These are phyloP conservation scores for Cassiopea xamachana DNA, from an alignment of 30 jellyfish, hydroid and myxozoan species.

Conservation along the genomic window DNA sequence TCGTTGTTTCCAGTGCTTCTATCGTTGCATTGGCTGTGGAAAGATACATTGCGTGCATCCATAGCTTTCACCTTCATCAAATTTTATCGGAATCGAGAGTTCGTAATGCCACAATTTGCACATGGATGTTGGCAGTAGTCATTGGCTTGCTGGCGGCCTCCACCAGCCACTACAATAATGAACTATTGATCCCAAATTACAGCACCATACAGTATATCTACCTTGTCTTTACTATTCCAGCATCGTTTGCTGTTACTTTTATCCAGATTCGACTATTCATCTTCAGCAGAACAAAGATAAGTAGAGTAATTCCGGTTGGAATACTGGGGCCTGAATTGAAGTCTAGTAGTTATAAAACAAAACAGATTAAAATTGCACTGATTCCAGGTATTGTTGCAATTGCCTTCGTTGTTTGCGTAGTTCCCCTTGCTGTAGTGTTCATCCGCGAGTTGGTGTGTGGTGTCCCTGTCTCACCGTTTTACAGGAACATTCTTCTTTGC, in stretches of 20 bases:
- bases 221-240: neutral
- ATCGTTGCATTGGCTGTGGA: neutral
- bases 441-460: neutral
- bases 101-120: neutral
- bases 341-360: neutral
- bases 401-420: neutral
- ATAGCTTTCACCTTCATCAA: neutral
- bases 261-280: neutral
- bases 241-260: neutral
- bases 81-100: neutral
- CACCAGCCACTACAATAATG: neutral
- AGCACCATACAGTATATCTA: neutral
- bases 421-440: neutral
- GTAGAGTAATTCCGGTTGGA: neutral
- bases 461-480: neutral
- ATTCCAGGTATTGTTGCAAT: neutral
- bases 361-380: neutral
- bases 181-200: neutral
- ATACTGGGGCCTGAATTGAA: neutral
- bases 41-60: constrained; percentile 1
- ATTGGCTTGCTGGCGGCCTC: neutral
- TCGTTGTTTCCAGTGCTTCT: neutral
- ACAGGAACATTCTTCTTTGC: neutral
- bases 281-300: neutral
- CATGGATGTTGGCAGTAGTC: neutral